Base-by-base conservation (phyloP, 1,140 invertebrate genomes). In the Drosophila yakuba region DNA sequence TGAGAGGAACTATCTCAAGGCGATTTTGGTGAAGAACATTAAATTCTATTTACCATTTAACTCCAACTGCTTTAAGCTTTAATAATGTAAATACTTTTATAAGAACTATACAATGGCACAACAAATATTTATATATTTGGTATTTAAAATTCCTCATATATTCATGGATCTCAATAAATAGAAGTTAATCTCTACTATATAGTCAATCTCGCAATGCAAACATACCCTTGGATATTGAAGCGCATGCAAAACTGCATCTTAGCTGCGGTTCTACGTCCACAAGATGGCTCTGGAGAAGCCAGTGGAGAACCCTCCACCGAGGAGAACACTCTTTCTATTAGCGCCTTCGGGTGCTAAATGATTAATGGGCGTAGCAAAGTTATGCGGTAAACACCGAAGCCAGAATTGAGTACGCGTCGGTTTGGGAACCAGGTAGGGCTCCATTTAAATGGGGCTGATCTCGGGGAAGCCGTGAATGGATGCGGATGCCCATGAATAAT, bases 321-420 rank as follows among this genome's bases (percentile, higher is more conserved):
- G 20, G 23, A 41, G 39, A 57, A 23, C 32, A 28, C 25, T 44
- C 57, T 59, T 45, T 14, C 50, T 41, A 80, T 80, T 80, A 81
- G 60, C 78, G 43, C 55, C 47, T 72, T 60, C 58, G 60, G 45
- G 60, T 66, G 62, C 78, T 64, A 64, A 75, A 66, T 72, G 78
- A 80, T 66, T 76, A 72, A 80, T 80, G 62, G 57, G 43, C 55
- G 36, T 62, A 56, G 25, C 51, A 15, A 20, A 35, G 55, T 20
- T 60, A 59, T n/a, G 50, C 55, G 43, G 67, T 73, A 77, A 57
- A 39, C 55, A 66, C 54, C 56, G 48, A 75, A 35, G 6, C 23
- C 15, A 25, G 43, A 41, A 54, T 20, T 39, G 39, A 28, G 36
- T 14, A 39, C 56, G 58, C 54, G 57, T 73, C 10, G 11, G 57